Base-by-base conservation (phyloP, 2,797 vertebrate species). In the Vireo griseus region DNA sequence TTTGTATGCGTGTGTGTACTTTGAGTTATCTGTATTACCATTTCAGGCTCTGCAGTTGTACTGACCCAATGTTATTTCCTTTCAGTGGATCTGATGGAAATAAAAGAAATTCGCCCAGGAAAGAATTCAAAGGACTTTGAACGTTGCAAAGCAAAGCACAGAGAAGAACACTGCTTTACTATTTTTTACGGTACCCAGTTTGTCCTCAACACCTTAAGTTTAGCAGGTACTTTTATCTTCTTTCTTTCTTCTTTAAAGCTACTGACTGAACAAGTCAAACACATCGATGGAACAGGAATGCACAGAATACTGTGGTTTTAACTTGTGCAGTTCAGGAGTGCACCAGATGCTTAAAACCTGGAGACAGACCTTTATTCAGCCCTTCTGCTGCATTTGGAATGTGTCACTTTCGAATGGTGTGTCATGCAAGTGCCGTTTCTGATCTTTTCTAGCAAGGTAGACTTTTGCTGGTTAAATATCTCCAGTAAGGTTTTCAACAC, bases 51-150 rank as follows among this genome's bases (percentile, higher is more conserved):
- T 82, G 29, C n/a, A 13, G 2, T 73, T 91, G 47, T 88, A 61
- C 62, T 97, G 4, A 97, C 50, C 22, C 50, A 62, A 42, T 87
- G 58, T 62, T 71, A 13, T 93, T 96, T 89, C 54, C 58, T 97
- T 96, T 47, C 65, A 99, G 99, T 99, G 99, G 99, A 99, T 88
- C 97, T 99, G 91, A 98, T 97, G 96, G 99, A 99, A 95, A 99
- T 99, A 95, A 98, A 99, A 95, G 99, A 99, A 96, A 97, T 99
- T 47, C 98, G 99, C 6, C 98, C 98, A 2, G 99, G 99, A 39
- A 99, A 98, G 95, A 99, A 98, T 97, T 98, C 98, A 39, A 99
- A 99, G 90, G 99, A 99, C 93, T 99, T 99, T 78, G 99, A 99
- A 68, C 98, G 99, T 6, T 99, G 98, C n/a, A 99, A 98, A 95